A percentile compares a stretch with the other conserved stretches of the same genome.
Evolutionary conservation across 2,888 invertebrate genomes (phyloP).

Genomic region (Lagria hirta): DNA sequence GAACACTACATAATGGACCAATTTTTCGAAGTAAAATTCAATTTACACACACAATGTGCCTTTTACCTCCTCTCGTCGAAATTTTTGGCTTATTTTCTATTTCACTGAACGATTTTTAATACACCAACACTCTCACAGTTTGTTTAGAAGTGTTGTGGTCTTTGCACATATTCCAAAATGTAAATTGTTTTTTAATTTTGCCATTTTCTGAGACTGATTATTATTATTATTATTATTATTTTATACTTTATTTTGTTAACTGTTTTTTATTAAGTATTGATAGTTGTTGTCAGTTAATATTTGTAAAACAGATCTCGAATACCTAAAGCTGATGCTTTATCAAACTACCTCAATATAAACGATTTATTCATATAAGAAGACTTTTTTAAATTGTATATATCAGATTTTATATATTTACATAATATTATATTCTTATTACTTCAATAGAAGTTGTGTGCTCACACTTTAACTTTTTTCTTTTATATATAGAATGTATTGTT

Average conservation of each 20-base stretch:
- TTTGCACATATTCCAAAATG: constrained; percentile 18
- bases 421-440: constrained; percentile 39
- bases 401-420: constrained; percentile 41
- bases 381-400: constrained; percentile 38
- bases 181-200: constrained; percentile 43
- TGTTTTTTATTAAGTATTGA: constrained; percentile 46
- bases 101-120: constrained; percentile 18
- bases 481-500: constrained; percentile 41
- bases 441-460: constrained; percentile 40
- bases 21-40: constrained; percentile 35
- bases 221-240: constrained; percentile 35
- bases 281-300: constrained; percentile 43
- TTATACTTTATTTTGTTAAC: constrained; percentile 44
- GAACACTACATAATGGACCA: constrained; percentile 38
- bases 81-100: constrained; percentile 36
- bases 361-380: constrained; percentile 36
- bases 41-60: constrained; percentile 43
- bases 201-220: constrained; percentile 56
- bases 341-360: constrained; percentile 45
- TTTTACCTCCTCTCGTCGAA: constrained; percentile 37
- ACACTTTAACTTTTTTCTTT: constrained; percentile 39
- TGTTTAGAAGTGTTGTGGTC: constrained; percentile 12
- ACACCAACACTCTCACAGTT: constrained; percentile 15
- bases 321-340: constrained; percentile 40
- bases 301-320: constrained; percentile 37